Evolutionary conservation across 2,888 invertebrate genomes (phyloP), one percentile per base, ranked within the genome.

Genomic region (Pegoplata infirma): DNA sequence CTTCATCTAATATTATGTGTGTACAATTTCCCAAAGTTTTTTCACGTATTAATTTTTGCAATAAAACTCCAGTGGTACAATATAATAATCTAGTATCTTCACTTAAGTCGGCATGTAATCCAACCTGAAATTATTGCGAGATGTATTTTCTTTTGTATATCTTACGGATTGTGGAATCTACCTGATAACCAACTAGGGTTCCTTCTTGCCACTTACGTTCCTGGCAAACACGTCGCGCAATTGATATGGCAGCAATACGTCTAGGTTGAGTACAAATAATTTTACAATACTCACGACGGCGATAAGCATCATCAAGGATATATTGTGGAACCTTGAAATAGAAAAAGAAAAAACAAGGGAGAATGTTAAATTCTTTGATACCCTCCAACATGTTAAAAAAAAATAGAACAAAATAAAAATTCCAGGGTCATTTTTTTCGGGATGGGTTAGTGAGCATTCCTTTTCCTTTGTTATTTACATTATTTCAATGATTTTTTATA

Each of bases 201-300:
- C 97, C 97, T 5, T 96, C 85, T 66, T 92, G 90, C 97, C 97
- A 98, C 1, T 92, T 92, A 74, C 97, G 91, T 88, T 98, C 98
- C 12, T 92, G 90, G 78, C 95, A 94, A 3, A 98, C 97, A 82
- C 97, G 91, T 81, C 92, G 92, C 0, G 98, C 95, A 72, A 98
- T 94, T 2, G 96, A 96, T 61, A 96, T 94, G 12, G 98, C 98
- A 6, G 98, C 98, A 83, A 99, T 97, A 84, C 96, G 92, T 69
- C 98, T 92, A 0, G 98, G 98, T 86, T 98, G 98, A 0, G 98
- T 98, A 0, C 98, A 96, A 49, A 95, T 91, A 81, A 98, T 97
- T 87, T 96, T 97, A 86, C 97, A 97, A 58, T 92, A 92, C 67
- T 90, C 90, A 21, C 91, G 91, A 23, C 91, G 91, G 55, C 91